Percentiles rank a stretch among this genome's conserved stretches.
phyloP scores from a whole-genome alignment of 2,113 vertebrate species.

The Poecile atricapillus region DNA sequence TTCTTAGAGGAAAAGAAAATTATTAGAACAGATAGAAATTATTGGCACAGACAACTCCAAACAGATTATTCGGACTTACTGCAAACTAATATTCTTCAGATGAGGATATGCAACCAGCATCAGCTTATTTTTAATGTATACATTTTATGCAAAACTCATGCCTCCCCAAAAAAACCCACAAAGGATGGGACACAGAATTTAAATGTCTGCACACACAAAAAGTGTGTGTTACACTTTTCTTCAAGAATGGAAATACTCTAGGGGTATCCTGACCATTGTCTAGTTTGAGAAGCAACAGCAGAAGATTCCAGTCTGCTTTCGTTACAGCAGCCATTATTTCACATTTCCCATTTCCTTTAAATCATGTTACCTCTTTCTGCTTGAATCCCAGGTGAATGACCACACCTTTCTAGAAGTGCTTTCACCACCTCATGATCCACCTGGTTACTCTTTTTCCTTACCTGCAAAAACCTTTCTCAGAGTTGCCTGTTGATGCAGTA shows the following conservation, averaged over 20 bases:
- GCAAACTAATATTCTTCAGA: neutral
- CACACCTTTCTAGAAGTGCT: neutral
- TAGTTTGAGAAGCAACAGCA: neutral
- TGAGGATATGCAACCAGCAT: neutral
- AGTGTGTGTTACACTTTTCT: rapidly evolving
- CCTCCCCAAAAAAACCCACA: no score
- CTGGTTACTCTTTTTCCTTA: neutral
- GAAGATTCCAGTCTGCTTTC: neutral
- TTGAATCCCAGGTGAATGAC: neutral
- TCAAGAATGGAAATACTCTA: neutral
- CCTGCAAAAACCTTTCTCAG: neutral
- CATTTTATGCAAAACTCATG: neutral
- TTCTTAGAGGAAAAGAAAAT: neutral
- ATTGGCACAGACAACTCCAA: neutral
- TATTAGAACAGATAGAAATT: neutral
- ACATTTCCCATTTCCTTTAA: neutral
- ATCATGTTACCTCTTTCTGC: neutral
- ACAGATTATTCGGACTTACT: neutral
- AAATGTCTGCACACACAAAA: neutral
- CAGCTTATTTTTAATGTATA: neutral
- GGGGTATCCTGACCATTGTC: neutral
- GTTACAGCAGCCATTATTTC: neutral
- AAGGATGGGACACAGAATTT: neutral
- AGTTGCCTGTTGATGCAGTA: neutral
- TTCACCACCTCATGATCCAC: neutral